Conservation (phyloP, 2,888 invertebrate genomes). For the Rotaria macrura region DNA sequence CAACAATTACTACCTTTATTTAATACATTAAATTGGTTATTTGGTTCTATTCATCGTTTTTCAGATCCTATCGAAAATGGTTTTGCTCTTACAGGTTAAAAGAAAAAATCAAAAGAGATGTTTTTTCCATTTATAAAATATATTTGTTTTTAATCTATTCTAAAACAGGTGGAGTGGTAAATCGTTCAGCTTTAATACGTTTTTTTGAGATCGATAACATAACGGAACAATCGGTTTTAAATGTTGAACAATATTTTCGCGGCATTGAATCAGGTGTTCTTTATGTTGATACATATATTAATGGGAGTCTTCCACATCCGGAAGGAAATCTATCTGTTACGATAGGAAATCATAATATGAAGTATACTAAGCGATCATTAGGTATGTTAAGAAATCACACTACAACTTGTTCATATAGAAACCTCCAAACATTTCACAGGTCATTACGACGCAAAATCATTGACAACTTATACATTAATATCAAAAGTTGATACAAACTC, state of each 20-base stretch:
- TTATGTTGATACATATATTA: not conserved
- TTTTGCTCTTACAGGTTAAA: not conserved
- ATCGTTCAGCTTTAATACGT: not conserved
- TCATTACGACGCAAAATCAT: slow-evolving; percentile 2
- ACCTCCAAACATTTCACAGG: not conserved
- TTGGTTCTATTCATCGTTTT: not conserved
- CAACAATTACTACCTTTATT: not conserved
- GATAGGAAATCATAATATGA: not conserved
- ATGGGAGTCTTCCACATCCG: not conserved
- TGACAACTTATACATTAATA: not conserved
- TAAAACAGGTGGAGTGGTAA: not conserved
- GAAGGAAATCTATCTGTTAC: not conserved
- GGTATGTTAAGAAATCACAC: too few species aligned
- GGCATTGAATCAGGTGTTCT: slow-evolving; percentile 14
- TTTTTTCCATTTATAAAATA: not conserved
- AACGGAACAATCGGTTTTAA: not conserved
- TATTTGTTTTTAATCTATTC: not conserved
- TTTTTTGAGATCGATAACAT: not conserved
- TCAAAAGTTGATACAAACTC: not conserved
- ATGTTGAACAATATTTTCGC: not conserved
- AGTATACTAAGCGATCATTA: not conserved
- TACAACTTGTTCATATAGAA: too few species aligned
- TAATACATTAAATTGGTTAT: not conserved
- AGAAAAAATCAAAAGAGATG: not conserved
- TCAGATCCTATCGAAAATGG: slow-evolving; percentile 5